Evolutionary conservation across 2,888 invertebrate genomes (phyloP).

Genomic region (Eulithis prunata): DNA sequence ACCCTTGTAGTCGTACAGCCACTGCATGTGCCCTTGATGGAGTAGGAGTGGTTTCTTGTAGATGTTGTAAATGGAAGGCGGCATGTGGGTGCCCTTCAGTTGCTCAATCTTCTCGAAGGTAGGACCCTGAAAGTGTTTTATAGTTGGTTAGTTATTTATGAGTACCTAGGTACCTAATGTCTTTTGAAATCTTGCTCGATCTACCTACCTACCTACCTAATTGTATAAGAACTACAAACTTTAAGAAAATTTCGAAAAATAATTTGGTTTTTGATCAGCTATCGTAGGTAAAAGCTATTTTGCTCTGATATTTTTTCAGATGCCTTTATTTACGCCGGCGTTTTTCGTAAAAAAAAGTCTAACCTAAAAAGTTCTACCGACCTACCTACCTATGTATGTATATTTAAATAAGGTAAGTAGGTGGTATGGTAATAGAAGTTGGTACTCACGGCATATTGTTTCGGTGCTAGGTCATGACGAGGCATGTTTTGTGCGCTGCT

Average conservation of each 20-base stretch:
- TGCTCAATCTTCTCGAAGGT: conserved; percentile 83
- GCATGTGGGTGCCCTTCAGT: conserved; percentile 86
- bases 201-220: too few relatives aligned
- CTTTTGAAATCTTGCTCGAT: too few relatives aligned
- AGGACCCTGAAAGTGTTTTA: conserved; percentile 80
- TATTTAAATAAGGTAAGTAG: background rate
- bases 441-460: conserved; percentile 62
- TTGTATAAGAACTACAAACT: too few relatives aligned
- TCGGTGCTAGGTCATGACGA: conserved; percentile 59
- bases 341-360: too few relatives aligned
- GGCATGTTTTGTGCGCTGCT: conserved; percentile 47
- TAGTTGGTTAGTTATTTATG: background rate
- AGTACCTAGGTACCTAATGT: too few relatives aligned
- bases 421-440: background rate
- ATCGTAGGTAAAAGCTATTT: too few relatives aligned
- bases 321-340: too few relatives aligned
- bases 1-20: conserved; percentile 94
- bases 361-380: background rate
- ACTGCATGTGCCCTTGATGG: conserved; percentile 95
- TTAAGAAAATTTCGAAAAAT: too few relatives aligned
- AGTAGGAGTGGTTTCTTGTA: conserved; percentile 94
- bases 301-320: too few relatives aligned
- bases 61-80: conserved; percentile 88
- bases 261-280: too few relatives aligned
- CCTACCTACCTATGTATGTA: background rate